Percentiles rank a stretch among this genome's conserved stretches.
Conservation (phyloP, 2,888 invertebrate species). For the Pollenia amentaria region DNA sequence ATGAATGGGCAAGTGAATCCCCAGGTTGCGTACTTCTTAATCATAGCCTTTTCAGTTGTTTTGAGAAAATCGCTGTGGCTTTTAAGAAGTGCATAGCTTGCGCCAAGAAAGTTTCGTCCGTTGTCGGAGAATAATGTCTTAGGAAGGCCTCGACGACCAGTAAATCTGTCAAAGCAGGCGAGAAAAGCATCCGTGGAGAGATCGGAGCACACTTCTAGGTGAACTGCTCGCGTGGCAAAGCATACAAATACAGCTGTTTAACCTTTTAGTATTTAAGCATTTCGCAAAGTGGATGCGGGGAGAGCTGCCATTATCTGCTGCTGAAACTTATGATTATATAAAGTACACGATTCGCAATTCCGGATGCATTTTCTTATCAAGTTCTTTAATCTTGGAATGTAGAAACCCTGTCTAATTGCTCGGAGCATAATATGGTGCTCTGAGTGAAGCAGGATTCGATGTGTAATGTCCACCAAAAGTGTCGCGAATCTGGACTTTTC, state of each 20-base stretch:
- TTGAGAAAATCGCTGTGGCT: not conserved
- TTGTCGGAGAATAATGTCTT: too few relatives aligned
- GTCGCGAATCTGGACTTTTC: slow-evolving; percentile 26
- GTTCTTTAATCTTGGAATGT: slow-evolving; percentile 27
- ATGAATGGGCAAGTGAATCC: not conserved
- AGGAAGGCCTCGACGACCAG: too few relatives aligned
- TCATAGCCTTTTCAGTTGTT: not conserved
- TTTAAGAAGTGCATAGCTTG: not conserved
- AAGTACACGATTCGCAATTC: too few relatives aligned
- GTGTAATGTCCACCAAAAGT: slow-evolving; percentile 40
- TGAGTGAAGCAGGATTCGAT: slow-evolving; percentile 51
- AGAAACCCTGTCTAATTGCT: slow-evolving; percentile 43
- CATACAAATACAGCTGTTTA: not conserved
- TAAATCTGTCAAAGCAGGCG: too few relatives aligned
- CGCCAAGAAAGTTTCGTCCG: too few relatives aligned
- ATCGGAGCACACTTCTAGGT: too few relatives aligned
- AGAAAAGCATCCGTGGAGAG: too few relatives aligned
- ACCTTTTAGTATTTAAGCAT: too few relatives aligned
- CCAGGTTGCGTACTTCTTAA: not conserved
- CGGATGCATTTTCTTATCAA: too few relatives aligned
- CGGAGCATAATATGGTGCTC: slow-evolving; percentile 53
- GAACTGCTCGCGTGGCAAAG: not conserved
- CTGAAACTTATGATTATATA: too few relatives aligned
- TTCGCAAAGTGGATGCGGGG: too few relatives aligned
- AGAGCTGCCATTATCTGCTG: too few relatives aligned